Conservation (phyloP, 1,140 invertebrate genomes). For the Agraylea sexmaculata region DNA sequence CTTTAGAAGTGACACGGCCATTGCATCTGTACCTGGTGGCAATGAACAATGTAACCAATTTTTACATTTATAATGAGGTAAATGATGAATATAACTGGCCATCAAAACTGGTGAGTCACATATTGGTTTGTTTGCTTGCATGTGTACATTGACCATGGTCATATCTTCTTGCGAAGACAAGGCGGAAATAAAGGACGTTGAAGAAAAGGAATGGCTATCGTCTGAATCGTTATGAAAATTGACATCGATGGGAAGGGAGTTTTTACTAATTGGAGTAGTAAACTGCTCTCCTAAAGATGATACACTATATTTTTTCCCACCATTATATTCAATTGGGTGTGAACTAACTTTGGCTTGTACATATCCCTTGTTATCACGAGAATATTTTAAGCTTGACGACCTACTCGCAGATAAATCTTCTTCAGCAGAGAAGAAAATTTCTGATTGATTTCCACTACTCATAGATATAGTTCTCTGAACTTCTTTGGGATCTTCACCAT, state of each 20-base stretch:
- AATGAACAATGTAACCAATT: constrained; percentile 65
- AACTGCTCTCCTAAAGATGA: constrained; percentile 16
- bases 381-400: constrained; percentile 53
- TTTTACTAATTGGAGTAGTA: constrained; percentile 8
- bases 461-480: constrained; percentile 75
- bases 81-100: constrained; percentile 87
- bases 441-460: constrained; percentile 79
- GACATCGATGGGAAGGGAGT: constrained; percentile 12
- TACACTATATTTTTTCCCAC: constrained; percentile 18
- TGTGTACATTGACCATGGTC: constrained; percentile 84
- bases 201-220: constrained; percentile 60
- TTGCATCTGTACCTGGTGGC: constrained; percentile 55
- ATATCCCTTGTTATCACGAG: constrained; percentile 35
- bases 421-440: constrained; percentile 83
- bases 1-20: constrained; percentile 62
- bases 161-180: constrained; percentile 89
- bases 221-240: constrained; percentile 35
- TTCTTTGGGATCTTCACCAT: constrained; percentile 43
- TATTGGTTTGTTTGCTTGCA: constrained; percentile 91
- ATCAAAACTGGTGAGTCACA: constrained; percentile 85
- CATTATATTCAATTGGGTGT: constrained; percentile 28
- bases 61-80: constrained; percentile 69
- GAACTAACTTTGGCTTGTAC: constrained; percentile 27
- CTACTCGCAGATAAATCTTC: constrained; percentile 62
- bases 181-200: constrained; percentile 83